Evolutionary conservation across 1,140 invertebrate genomes (phyloP).

Genomic region (Drosophila virilis): DNA sequence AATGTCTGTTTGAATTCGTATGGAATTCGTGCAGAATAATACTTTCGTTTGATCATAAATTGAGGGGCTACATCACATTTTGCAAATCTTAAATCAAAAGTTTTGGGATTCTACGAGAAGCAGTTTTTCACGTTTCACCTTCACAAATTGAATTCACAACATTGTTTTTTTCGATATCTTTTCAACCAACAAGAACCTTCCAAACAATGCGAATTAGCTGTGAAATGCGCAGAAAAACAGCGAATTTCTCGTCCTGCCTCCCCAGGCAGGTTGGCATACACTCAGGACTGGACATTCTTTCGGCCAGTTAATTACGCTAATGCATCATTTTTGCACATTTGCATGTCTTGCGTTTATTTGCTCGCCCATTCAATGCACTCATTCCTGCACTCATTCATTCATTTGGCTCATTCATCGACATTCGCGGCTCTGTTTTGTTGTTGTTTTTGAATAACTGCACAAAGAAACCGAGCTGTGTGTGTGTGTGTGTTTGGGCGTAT

Average conservation of each 20-base stretch:
- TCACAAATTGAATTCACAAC: no score
- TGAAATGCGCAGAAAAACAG: constrained; percentile 3
- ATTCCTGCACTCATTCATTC: constrained; percentile 23
- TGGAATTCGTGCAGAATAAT: no score
- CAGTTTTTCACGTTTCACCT: no score
- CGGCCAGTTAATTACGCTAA: constrained; percentile 47
- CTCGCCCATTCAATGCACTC: constrained; percentile 4
- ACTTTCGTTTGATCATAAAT: no score
- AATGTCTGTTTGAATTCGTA: no score
- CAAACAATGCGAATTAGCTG: constrained; percentile 5
- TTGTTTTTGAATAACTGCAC: constrained; percentile 36
- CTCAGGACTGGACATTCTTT: constrained; percentile 24
- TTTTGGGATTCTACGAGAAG: no score
- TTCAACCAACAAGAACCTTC: no score
- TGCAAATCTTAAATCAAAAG: no score
- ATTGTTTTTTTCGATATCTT: no score
- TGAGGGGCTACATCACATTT: no score
- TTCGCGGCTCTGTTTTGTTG: constrained; percentile 14
- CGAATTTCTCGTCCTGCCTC: not conserved
- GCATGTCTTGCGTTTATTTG: constrained; percentile 22
- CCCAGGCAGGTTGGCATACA: no score
- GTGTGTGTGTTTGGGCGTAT: not conserved
- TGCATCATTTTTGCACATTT: constrained; percentile 41
- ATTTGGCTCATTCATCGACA: constrained; percentile 25
- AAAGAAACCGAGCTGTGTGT: constrained; percentile 9